Percentiles rank a stretch among this genome's conserved stretches.
Conservation (phyloP, 2,888 invertebrate genomes). For the Lacanobia wlatinum region DNA sequence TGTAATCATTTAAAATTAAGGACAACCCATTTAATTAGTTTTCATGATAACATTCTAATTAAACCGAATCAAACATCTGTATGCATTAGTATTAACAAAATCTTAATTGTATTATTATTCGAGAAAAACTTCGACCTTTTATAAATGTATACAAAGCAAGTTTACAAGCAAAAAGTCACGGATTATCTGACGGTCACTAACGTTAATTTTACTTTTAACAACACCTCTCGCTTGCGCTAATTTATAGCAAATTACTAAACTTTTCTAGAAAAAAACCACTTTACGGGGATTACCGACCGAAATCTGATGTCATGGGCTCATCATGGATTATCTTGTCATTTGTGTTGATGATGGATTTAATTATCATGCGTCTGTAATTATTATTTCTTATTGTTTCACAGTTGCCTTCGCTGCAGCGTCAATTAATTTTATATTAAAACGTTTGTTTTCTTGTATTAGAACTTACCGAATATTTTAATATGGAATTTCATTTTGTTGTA, state of each 20-base stretch:
- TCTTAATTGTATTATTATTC: conserved; percentile 4
- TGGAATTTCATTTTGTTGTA: conserved; percentile 83
- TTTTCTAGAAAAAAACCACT: conserved; percentile 16
- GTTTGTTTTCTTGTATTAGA: conserved; percentile 1
- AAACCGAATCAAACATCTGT: too few relatives aligned
- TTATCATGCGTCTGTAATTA: conserved; percentile 27
- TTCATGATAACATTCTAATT: too few relatives aligned
- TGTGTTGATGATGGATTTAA: conserved; percentile 24
- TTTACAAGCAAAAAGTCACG: conserved; percentile 46
- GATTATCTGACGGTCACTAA: conserved; percentile 47
- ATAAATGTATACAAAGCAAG: conserved; percentile 22
- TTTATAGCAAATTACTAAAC: conserved; percentile 23
- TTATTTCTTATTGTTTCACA: conserved; percentile 42
- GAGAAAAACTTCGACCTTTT: conserved; percentile 16
- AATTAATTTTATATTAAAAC: conserved; percentile 10
- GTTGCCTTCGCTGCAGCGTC: conserved; percentile 25
- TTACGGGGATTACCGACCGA: conserved; percentile 15
- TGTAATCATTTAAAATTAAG: not conserved
- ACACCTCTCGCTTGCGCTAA: conserved; percentile 49
- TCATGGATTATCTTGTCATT: conserved; percentile 14
- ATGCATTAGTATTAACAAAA: not conserved
- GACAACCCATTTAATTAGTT: not conserved
- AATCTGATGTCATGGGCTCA: conserved; percentile 26
- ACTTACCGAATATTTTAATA: conserved; percentile 85
- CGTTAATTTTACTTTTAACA: conserved; percentile 52